Base-by-base conservation (phyloP, 2,888 invertebrate species). In the Steinernema scapterisci region DNA sequence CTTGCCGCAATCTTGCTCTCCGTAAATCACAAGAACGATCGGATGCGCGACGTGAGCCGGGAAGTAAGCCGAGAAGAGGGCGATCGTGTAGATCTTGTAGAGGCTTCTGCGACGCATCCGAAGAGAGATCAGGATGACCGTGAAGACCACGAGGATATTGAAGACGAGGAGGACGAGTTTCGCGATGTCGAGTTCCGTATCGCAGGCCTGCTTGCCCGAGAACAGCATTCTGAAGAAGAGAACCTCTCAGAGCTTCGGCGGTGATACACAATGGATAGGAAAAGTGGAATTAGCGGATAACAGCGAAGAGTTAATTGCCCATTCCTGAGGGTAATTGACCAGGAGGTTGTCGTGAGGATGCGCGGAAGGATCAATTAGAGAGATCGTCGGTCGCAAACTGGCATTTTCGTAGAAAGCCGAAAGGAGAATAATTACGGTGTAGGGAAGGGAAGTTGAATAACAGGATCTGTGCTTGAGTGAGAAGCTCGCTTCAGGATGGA, bases 11-110 rank as follows among this genome's bases (percentile, higher is more conserved):
- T 31, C 31, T 38, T 63, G 63, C 6, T 11, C 19, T 6, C 63
- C 63, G 25, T 63, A 63, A 31, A 63, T 63, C 27, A 63, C 31
- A 21, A 63, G 27, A 6, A 63, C 63, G 11, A 63, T n/a, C 16
- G 63, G 63, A 38, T 63, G 63, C 5, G 63, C 25, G 1, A 63
- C 38, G 9, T 31, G 31, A 11, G 63, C 63, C 11, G 63, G 63
- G 13, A 63, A 13, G n/a, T 63, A 63, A 3, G 63, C 63, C 9
- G 31, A 63, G 63, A 63, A 63, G 63, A 63, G 63, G 31, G 63
- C 63, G 63, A 63, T 63, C 27, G 63, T 63, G 31, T 63, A 63
- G 31, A n/a, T 63, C 16, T 38, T 63, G 19, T 27, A 63, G 63
- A 63, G 63, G 9, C 31, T 27, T 9, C 63, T 7, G 1, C 63